These are phyloP conservation scores for Adelognathus sp. DNA, from an alignment of 2,888 invertebrate genomes.

Conservation along the genomic window DNA sequence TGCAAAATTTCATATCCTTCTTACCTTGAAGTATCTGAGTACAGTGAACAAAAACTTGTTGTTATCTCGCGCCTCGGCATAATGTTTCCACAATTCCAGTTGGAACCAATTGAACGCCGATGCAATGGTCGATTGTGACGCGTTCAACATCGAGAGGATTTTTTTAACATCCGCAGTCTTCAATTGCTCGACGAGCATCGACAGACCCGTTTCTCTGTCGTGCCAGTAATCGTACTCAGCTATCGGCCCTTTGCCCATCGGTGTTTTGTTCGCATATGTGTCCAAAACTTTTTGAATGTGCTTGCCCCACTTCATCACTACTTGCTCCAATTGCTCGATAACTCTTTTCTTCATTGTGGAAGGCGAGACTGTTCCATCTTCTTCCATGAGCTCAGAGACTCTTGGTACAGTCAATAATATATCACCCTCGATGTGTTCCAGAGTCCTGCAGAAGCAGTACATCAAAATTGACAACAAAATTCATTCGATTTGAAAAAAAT, in stretches of 20 bases:
- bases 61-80: slow-evolving; percentile 89
- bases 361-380: slow-evolving; percentile 69
- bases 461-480: not conserved
- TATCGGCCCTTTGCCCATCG: slow-evolving; percentile 89
- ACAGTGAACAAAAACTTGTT: slow-evolving; percentile 89
- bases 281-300: slow-evolving; percentile 83
- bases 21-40: slow-evolving; percentile 87
- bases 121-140: slow-evolving; percentile 83
- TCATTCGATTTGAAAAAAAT: too few relatives aligned
- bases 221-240: slow-evolving; percentile 95
- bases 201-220: slow-evolving; percentile 89
- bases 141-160: slow-evolving; percentile 84
- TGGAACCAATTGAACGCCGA: slow-evolving; percentile 85
- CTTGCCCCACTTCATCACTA: slow-evolving; percentile 86
- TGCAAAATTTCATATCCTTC: slow-evolving; percentile 17
- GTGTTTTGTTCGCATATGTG: slow-evolving; percentile 78
- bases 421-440: slow-evolving; percentile 90
- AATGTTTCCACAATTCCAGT: slow-evolving; percentile 85
- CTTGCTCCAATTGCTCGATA: slow-evolving; percentile 84
- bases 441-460: slow-evolving; percentile 83
- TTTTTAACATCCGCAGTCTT: slow-evolving; percentile 87
- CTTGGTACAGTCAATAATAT: slow-evolving; percentile 86
- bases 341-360: slow-evolving; percentile 80
- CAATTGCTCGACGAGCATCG: slow-evolving; percentile 91
- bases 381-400: slow-evolving; percentile 82